These are phyloP conservation scores for Polyodon spathula DNA, from an alignment of 2,113 vertebrate species.

Conservation along the genomic window DNA sequence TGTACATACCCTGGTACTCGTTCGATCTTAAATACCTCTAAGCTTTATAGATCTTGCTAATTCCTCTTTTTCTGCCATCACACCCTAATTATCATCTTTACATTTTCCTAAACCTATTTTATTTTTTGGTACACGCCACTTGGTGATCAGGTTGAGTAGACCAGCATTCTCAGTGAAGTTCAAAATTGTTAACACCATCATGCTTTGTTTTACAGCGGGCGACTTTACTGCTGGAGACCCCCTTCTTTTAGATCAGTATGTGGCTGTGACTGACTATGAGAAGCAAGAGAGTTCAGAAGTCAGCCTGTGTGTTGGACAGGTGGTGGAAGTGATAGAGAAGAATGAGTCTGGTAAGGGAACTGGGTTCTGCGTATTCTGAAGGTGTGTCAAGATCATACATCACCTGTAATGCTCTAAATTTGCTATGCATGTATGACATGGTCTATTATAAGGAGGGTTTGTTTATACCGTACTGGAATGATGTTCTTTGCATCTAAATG, in stretches of 20 bases:
- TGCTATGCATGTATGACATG: too few relatives aligned
- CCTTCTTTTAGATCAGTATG: conserved; percentile 88
- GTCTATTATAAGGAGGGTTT: too few relatives aligned
- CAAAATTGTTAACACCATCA: not conserved
- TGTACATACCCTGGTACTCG: too few relatives aligned
- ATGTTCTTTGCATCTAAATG: too few relatives aligned
- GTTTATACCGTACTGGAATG: too few relatives aligned
- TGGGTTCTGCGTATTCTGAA: too few relatives aligned
- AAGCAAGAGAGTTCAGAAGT: conserved; percentile 97
- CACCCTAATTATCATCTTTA: not conserved
- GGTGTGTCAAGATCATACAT: too few relatives aligned
- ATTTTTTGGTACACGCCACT: not conserved
- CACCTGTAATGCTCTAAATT: too few relatives aligned
- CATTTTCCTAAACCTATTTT: conserved; percentile 8
- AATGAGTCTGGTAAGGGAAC: conserved; percentile 89
- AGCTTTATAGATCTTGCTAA: not conserved
- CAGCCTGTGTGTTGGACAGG: conserved; percentile 85
- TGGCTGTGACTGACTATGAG: conserved; percentile 90
- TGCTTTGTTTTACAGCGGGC: conserved; percentile 48
- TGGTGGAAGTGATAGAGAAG: conserved; percentile 98
- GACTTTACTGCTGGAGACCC: conserved; percentile 71
- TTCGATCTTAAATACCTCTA: not conserved
- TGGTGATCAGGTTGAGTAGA: not conserved
- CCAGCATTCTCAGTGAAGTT: not conserved
- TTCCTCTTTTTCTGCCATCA: not conserved